Evolutionary conservation across 1,140 invertebrate species (phyloP), one percentile per base, ranked within the genome.

Genomic region (Prorops nasuta): DNA sequence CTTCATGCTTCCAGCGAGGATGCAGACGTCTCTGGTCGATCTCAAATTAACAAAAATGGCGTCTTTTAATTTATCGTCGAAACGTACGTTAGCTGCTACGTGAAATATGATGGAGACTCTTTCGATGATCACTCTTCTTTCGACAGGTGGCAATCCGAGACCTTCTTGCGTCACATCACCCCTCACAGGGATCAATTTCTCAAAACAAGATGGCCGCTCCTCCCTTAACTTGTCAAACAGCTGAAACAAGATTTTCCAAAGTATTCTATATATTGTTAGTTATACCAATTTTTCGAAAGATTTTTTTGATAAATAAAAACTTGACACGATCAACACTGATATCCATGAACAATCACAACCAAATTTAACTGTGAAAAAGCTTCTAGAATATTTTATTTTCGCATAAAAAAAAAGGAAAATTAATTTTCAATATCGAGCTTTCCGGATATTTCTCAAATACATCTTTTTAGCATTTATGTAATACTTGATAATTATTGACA

Each of bases 11-110:
- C 84, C 76, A 2, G 84, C 85, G 1, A 90, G 62, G 21, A 85
- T 81, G 15, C 88, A 77, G 2, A 89, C 44, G 51, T 86, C 82
- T 38, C 82, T 79, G 0, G 87, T 87, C 1, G 86, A 87, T 31
- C 83, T 72, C 0, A 85, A 78, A 51, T 91, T 91, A 51, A 84
- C 69, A 1, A 83, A 72, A 1, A 86, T 77, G 0, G 88, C 84
- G 8, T 79, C 61, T 63, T 84, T 86, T 7, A 98, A 68, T 3
- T 84, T 78, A 68, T 97, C 94, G 66, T 96, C 90, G 69, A 98
- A 97, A 65, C 89, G 89, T 35, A 98, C 88, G 47, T 91, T 96
- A 1, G 96, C 96, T 1, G 96, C 96, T 1, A 88, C 88, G 66
- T 98, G 94, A 71, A 95, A 96, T 4, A 98, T 84, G 10, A 98